These are phyloP conservation scores for Musca vetustissima DNA, from an alignment of 1,140 invertebrate species.

Conservation along the genomic window DNA sequence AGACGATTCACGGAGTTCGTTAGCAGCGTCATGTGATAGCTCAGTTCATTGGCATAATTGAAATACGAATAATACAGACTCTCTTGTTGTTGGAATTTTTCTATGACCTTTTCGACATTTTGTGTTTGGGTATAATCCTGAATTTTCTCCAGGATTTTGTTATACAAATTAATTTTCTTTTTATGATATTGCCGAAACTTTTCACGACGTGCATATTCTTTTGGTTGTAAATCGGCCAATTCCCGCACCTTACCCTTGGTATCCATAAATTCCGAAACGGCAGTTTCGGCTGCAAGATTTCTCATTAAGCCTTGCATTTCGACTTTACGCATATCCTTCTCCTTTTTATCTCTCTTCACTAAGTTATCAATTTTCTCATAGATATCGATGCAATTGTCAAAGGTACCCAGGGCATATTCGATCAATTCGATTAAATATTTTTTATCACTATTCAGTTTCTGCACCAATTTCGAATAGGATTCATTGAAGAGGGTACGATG, in stretches of 20 bases:
- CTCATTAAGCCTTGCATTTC: slow-evolving; percentile 34
- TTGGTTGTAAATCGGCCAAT: slow-evolving; percentile 41
- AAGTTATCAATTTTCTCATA: slow-evolving; percentile 31
- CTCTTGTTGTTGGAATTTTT: slow-evolving; percentile 32
- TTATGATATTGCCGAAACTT: slow-evolving; percentile 27
- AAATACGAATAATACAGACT: slow-evolving; percentile 33
- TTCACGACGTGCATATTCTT: slow-evolving; percentile 31
- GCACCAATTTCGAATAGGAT: slow-evolving; percentile 28
- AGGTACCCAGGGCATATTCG: slow-evolving; percentile 30
- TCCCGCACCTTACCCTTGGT: slow-evolving; percentile 38
- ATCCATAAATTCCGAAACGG: slow-evolving; percentile 42
- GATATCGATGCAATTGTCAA: slow-evolving; percentile 30
- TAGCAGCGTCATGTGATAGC: slow-evolving; percentile 31
- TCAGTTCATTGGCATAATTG: slow-evolving; percentile 34
- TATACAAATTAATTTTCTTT: slow-evolving; percentile 31
- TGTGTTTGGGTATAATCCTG: slow-evolving; percentile 20
- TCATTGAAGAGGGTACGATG: slow-evolving; percentile 32
- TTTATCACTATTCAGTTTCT: slow-evolving; percentile 32
- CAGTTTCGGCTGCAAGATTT: slow-evolving; percentile 45
- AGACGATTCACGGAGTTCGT: slow-evolving; percentile 31
- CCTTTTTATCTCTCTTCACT: slow-evolving; percentile 20
- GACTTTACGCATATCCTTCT: slow-evolving; percentile 24
- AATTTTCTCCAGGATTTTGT: slow-evolving; percentile 30
- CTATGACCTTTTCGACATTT: slow-evolving; percentile 29
- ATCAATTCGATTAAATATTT: slow-evolving; percentile 35